Conservation (phyloP, 2,888 invertebrate genomes). For the Epinotia demarniana region DNA sequence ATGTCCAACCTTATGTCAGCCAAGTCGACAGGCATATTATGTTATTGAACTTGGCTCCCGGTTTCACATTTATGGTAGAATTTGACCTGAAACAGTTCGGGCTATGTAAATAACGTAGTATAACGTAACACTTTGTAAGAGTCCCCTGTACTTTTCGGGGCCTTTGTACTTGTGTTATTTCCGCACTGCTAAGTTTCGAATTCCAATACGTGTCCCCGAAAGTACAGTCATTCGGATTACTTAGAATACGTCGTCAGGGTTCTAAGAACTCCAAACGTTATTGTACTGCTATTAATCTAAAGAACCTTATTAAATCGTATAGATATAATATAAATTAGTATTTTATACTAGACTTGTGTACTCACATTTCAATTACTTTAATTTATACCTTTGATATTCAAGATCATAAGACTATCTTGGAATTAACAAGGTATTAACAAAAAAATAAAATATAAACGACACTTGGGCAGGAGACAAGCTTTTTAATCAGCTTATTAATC, state of each 20-base stretch:
- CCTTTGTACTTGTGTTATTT: neutral
- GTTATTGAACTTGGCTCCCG: too few species aligned
- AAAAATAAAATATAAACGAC: neutral
- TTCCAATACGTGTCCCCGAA: neutral
- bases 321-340: neutral
- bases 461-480: neutral
- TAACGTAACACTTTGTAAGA: too few species aligned
- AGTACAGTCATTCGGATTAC: neutral
- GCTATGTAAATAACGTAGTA: too few species aligned
- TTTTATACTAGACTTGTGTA: neutral
- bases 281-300: neutral
- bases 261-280: neutral
- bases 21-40: too few species aligned
- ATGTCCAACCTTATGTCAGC: too few species aligned
- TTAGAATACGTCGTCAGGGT: neutral
- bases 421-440: neutral
- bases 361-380: neutral
- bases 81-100: too few species aligned
- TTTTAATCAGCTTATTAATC: conserved; percentile 11
- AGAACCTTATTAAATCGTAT: neutral
- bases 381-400: neutral
- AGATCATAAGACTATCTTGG: neutral
- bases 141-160: neutral
- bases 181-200: neutral
- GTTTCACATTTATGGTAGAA: too few species aligned